These are phyloP conservation scores for Cepaea nemoralis DNA, from an alignment of 1,140 invertebrate genomes.

Conservation along the genomic window DNA sequence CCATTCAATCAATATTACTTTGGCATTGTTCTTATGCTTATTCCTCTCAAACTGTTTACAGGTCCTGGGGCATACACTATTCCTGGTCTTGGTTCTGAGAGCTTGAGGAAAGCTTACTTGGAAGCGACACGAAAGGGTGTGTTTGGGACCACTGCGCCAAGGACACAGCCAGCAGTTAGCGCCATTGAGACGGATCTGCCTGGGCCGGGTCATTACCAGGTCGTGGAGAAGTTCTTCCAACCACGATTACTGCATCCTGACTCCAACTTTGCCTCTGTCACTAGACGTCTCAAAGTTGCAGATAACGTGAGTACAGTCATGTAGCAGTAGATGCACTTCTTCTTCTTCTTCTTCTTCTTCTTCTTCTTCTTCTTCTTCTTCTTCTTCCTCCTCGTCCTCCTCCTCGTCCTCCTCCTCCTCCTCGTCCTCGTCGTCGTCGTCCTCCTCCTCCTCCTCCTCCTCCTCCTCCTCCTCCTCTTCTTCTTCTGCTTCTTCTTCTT, in stretches of 20 bases:
- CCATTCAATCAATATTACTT: too few relatives aligned
- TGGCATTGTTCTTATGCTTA: too few relatives aligned
- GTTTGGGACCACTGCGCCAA: slow-evolving; percentile 65
- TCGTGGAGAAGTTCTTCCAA: slow-evolving; percentile 60
- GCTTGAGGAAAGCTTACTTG: slow-evolving; percentile 69
- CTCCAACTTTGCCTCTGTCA: slow-evolving; percentile 67
- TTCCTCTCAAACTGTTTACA: too few relatives aligned
- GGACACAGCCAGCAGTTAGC: slow-evolving; percentile 52
- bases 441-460: too few relatives aligned
- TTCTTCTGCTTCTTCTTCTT: too few relatives aligned
- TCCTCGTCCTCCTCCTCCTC: too few relatives aligned
- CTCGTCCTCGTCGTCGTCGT: too few relatives aligned
- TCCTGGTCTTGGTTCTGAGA: slow-evolving; percentile 69
- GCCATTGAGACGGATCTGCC: slow-evolving; percentile 62
- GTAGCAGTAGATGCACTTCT: neutral
- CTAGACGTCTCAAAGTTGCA: slow-evolving; percentile 52
- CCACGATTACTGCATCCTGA: slow-evolving; percentile 55
- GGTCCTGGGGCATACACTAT: slow-evolving; percentile 71
- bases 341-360: too few relatives aligned
- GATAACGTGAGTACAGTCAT: slow-evolving; percentile 3
- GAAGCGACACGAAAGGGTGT: slow-evolving; percentile 66
- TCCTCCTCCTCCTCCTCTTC: too few relatives aligned
- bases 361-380: too few relatives aligned
- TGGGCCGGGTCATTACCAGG: slow-evolving; percentile 40
- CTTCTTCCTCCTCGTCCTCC: too few relatives aligned